Evolutionary conservation across 2,797 vertebrate genomes (phyloP).

Genomic region (Thamnophis elegans): DNA sequence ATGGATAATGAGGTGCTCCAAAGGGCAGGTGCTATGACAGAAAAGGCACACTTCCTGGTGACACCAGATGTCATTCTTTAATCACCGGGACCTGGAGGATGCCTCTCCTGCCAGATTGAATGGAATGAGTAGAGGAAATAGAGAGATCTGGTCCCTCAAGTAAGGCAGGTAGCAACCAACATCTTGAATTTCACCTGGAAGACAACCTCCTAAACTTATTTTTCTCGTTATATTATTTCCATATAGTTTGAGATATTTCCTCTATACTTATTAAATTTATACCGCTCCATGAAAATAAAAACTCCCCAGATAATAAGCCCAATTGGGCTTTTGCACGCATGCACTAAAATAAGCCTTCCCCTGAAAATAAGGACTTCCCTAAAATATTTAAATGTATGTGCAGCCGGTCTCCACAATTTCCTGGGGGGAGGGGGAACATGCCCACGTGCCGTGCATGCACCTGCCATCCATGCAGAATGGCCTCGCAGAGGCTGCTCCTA

Average conservation of each 20-base stretch:
- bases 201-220: not conserved
- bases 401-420: too few relatives aligned
- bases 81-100: not conserved
- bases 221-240: not conserved
- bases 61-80: not conserved
- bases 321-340: too few relatives aligned
- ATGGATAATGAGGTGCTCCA: not conserved
- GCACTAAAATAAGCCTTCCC: too few relatives aligned
- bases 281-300: too few relatives aligned
- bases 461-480: too few relatives aligned
- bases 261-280: not conserved
- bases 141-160: not conserved
- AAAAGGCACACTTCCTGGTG: not conserved
- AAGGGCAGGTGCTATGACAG: not conserved
- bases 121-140: not conserved
- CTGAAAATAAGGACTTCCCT: too few relatives aligned
- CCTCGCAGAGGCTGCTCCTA: too few relatives aligned
- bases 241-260: not conserved
- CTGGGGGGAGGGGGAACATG: too few relatives aligned
- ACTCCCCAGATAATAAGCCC: too few relatives aligned
- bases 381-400: too few relatives aligned
- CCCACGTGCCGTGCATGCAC: too few relatives aligned
- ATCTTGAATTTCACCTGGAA: not conserved
- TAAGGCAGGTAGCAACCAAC: not conserved
- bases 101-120: not conserved